These are phyloP conservation scores for Pyrocephalus nanus DNA, from an alignment of 2,797 vertebrate species.

Conservation along the genomic window DNA sequence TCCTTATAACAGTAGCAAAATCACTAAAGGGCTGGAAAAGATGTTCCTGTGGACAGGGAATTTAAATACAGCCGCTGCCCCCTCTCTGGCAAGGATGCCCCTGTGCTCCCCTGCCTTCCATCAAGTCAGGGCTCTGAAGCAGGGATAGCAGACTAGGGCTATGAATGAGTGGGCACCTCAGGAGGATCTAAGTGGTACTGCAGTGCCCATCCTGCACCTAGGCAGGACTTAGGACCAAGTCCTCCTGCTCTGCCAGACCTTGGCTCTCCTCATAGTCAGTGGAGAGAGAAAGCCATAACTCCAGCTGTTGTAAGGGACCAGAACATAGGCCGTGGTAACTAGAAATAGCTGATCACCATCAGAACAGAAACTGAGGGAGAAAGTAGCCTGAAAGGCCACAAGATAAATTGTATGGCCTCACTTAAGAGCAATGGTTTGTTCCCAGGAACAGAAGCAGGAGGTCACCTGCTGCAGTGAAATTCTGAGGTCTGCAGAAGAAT, in stretches of 20 bases:
- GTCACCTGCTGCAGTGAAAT: not conserved
- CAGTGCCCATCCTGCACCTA: not conserved
- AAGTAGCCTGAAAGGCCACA: not conserved
- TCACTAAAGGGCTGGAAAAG: not conserved
- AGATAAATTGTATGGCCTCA: not conserved
- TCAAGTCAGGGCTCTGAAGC: not conserved
- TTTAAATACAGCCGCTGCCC: not conserved
- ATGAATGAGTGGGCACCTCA: not conserved
- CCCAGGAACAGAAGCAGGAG: not conserved
- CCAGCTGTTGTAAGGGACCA: not conserved
- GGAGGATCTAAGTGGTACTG: not conserved
- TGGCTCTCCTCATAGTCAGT: not conserved
- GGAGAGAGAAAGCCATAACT: not conserved
- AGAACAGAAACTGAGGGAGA: not conserved
- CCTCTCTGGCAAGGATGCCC: not conserved
- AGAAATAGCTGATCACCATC: not conserved
- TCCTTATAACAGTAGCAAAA: not conserved
- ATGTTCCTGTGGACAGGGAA: accelerated
- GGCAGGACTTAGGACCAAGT: not conserved
- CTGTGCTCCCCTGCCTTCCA: not conserved
- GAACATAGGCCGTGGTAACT: not conserved
- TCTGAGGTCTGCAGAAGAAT: not conserved
- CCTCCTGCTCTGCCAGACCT: not conserved
- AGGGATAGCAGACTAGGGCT: not conserved
- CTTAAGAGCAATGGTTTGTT: not conserved